These are phyloP conservation scores for Sebastes melanostomus DNA, from an alignment of 2,797 vertebrate genomes.

Conservation along the genomic window DNA sequence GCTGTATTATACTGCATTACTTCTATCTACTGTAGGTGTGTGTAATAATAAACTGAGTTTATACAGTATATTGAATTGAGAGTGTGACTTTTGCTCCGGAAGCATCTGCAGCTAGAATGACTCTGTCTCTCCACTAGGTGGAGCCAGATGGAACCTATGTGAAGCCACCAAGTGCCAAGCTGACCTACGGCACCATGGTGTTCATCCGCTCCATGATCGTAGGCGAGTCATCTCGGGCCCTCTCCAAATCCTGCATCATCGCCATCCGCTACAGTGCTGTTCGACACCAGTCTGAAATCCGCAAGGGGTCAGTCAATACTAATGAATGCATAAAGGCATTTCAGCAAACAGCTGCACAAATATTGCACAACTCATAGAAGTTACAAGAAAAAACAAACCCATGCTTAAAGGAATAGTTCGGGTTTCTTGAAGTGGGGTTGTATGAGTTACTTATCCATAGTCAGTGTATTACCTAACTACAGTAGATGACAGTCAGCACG, in stretches of 20 bases:
- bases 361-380: neutral
- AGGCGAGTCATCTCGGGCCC: slow-evolving; percentile 81
- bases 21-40: neutral
- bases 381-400: neutral
- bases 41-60: neutral
- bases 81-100: neutral
- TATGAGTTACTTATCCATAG: neutral
- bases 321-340: neutral
- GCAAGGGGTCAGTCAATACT: slow-evolving; percentile 81
- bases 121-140: slow-evolving; percentile 80
- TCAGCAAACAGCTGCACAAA: neutral
- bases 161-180: slow-evolving; percentile 93
- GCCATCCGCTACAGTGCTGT: slow-evolving; percentile 95
- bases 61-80: neutral
- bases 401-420: neutral
- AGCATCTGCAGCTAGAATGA: neutral
- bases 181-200: slow-evolving; percentile 98
- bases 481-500: too few relatives aligned
- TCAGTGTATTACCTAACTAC: too few relatives aligned
- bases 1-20: neutral
- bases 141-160: slow-evolving; percentile 93
- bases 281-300: slow-evolving; percentile 95
- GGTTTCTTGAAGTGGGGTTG: neutral
- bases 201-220: slow-evolving; percentile 95
- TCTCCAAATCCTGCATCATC: slow-evolving; percentile 92